Base-by-base conservation (phyloP, 2,113 vertebrate genomes). In the Typhlomys cinereus region DNA sequence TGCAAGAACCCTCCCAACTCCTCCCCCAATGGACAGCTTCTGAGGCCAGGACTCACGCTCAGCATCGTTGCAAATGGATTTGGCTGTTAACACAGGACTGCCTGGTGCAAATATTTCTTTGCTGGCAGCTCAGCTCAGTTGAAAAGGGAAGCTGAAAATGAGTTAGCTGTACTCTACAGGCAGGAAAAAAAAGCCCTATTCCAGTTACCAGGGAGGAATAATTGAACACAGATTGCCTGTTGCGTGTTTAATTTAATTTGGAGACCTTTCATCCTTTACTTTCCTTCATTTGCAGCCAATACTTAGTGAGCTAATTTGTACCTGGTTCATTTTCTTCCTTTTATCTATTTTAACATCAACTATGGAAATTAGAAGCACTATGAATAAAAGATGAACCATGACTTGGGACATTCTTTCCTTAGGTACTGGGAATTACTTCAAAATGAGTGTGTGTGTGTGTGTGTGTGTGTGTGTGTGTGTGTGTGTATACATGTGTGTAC, bases 211-310 rank as follows among this genome's bases (percentile, higher is more conserved):
- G 85, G 48, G 89, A 94, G 74, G 76, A 97, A 89, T 96, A 95
- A 96, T 90, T 94, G 87, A 93, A 90, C 85, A 70, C 1, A 79
- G 92, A 80, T 83, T 81, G 83, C 70, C 70, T 88, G 39, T 93
- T 93, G 52, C 48, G 64, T 71, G 89, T 93, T 85, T 81, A 85
- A 46, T 96, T 97, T 97, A 96, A 94, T 95, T 93, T 97, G 93
- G 67, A 92, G 79, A 88, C 3, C 88, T 82, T 95, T 96, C 83
- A 95, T 85, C 29, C 69, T 75, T 90, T 34, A 2, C 74, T 92
- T 92, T 93, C 81, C 91, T 91, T 93, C 85, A 86, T 85, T 92
- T 83, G 93, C 82, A 93, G 88, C 92, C 93, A 96, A 31, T 74
- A 67, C 50, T 92, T 91, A 78, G 83, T 62, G 80, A 97, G 79